Percentiles rank a stretch among this genome's conserved stretches.
phyloP scores from a whole-genome alignment of 2,797 vertebrate genomes.

The Sciurus carolinensis region DNA sequence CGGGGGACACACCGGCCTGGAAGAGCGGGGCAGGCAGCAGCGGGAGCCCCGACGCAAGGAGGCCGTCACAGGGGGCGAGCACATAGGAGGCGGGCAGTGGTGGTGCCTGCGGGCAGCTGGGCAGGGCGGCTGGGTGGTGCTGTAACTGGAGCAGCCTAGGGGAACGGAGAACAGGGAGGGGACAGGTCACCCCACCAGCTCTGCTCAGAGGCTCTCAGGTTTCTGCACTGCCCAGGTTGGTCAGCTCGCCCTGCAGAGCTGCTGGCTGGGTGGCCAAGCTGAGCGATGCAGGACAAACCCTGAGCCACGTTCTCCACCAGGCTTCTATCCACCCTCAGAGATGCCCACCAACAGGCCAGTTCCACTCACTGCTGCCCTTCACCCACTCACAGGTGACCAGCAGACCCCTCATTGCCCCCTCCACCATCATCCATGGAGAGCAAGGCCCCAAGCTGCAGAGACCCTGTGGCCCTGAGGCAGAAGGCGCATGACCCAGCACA shows the following conservation, averaged over 20 bases:
- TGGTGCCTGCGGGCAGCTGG: conserved; percentile 90
- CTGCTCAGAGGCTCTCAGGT: not conserved
- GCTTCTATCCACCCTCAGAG: conserved; percentile 75
- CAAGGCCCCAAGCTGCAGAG: not conserved
- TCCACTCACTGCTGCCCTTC: not conserved
- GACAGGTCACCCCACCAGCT: not conserved
- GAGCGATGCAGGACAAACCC: not conserved
- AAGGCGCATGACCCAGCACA: too few relatives aligned
- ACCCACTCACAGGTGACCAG: not conserved
- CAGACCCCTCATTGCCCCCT: not conserved
- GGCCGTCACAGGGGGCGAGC: conserved; percentile 77
- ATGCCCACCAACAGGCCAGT: conserved; percentile 79
- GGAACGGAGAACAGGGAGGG: not conserved
- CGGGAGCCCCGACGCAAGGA: conserved; percentile 87
- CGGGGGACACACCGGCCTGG: conserved; percentile 89
- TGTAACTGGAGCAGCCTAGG: conserved; percentile 96
- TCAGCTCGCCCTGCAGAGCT: not conserved
- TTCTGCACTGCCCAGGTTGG: not conserved
- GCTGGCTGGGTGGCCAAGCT: not conserved
- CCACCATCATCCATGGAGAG: not conserved
- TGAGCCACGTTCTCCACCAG: conserved; percentile 1
- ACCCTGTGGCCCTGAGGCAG: not conserved
- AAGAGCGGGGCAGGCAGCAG: conserved; percentile 93
- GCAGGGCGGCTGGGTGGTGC: conserved; percentile 91
- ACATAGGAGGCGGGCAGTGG: conserved; percentile 38